Percentiles rank a stretch among this genome's conserved stretches.
Conservation (phyloP, 2,888 invertebrate species). For the Antheraea yamamai region DNA sequence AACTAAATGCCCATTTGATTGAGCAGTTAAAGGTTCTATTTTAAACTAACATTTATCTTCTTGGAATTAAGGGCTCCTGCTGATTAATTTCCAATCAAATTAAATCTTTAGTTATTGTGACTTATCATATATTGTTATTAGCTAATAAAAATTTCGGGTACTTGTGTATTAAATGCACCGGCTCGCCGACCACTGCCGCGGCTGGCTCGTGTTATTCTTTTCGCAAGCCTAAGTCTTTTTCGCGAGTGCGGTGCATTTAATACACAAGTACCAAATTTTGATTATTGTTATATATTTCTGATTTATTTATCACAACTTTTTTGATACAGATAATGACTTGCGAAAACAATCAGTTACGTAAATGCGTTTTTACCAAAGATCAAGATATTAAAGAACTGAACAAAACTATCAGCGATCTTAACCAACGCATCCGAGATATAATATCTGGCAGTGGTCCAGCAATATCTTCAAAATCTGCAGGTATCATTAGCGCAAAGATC, state of each 20-base stretch:
- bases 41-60: not conserved
- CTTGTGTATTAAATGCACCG: no score
- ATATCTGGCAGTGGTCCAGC: conserved; percentile 72
- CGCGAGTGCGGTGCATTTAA: no score
- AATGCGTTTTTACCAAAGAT: conserved; percentile 75
- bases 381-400: conserved; percentile 68
- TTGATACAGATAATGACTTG: conserved; percentile 72
- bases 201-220: no score
- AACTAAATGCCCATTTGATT: conserved; percentile 83
- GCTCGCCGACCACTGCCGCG: no score
- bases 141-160: no score
- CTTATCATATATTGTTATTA: not conserved
- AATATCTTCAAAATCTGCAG: conserved; percentile 76
- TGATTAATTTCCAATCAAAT: not conserved
- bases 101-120: not conserved
- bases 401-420: conserved; percentile 66
- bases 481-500: conserved; percentile 84
- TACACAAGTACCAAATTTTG: not conserved
- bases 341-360: conserved; percentile 80
- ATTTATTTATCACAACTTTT: not conserved
- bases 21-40: conserved; percentile 79
- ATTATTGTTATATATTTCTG: not conserved
- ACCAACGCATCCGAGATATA: conserved; percentile 76
- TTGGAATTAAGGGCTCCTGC: not conserved
- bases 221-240: no score